These are phyloP conservation scores for Gymnarchus niloticus DNA, from an alignment of 2,113 vertebrate genomes.

Conservation along the genomic window DNA sequence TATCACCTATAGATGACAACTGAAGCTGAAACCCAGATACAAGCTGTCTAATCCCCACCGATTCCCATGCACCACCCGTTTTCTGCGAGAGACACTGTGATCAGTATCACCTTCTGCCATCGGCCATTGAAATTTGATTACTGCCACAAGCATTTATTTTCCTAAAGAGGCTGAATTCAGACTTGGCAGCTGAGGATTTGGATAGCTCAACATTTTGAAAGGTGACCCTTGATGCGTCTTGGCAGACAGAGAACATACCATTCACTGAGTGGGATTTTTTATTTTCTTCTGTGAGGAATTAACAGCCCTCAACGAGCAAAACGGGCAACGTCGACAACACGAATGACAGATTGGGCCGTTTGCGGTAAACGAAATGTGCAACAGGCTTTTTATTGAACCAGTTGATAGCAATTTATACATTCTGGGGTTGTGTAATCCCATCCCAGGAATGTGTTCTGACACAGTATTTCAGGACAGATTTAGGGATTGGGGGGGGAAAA, in stretches of 20 bases:
- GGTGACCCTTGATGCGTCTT: conserved; percentile 15
- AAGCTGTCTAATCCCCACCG: not conserved
- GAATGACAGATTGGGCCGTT: conserved; percentile 17
- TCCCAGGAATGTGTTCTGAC: conserved; percentile 22
- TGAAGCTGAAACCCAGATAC: not conserved
- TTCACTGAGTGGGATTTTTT: not conserved
- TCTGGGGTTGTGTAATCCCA: conserved; percentile 9
- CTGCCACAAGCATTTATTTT: not conserved
- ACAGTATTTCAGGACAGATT: conserved; percentile 10
- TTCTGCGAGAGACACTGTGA: not conserved
- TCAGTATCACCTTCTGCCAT: not conserved
- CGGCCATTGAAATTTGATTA: conserved; percentile 24
- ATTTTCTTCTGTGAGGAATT: not conserved
- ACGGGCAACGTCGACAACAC: not conserved
- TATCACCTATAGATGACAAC: conserved; percentile 1
- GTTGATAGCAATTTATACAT: conserved; percentile 6
- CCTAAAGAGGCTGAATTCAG: conserved; percentile 1
- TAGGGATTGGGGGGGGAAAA: no score
- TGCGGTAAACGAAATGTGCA: conserved; percentile 23
- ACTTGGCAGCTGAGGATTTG: not conserved
- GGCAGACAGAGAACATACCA: not conserved
- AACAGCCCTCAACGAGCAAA: conserved; percentile 19
- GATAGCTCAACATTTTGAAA: conserved; percentile 22
- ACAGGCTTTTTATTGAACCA: not conserved
- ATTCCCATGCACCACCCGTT: not conserved